These are phyloP conservation scores for Sebastes itinus DNA, from an alignment of 2,797 vertebrate species.

Conservation along the genomic window DNA sequence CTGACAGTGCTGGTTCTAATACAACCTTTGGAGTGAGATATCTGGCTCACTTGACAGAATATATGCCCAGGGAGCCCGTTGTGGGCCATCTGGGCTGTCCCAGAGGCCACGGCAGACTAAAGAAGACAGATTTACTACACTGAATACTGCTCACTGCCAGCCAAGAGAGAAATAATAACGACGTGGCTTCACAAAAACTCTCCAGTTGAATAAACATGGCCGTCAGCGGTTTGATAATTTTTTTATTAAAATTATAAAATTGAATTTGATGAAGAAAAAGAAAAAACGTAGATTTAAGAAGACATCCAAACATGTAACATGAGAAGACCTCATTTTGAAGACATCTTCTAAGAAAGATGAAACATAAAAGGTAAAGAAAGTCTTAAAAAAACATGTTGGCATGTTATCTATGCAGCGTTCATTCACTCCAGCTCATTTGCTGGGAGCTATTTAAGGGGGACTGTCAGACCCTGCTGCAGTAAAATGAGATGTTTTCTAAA, in stretches of 20 bases:
- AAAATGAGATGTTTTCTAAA: too few relatives aligned
- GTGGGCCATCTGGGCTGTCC: not conserved
- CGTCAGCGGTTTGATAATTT: too few relatives aligned
- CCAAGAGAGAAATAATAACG: not conserved
- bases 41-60: not conserved
- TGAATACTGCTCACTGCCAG: not conserved
- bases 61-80: not conserved
- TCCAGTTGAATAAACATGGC: not conserved
- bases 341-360: too few relatives aligned
- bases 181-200: not conserved
- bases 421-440: not conserved
- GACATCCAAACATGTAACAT: too few relatives aligned
- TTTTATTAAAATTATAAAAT: too few relatives aligned
- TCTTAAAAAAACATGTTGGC: too few relatives aligned
- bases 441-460: not conserved
- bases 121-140: not conserved
- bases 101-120: not conserved
- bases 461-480: too few relatives aligned
- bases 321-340: too few relatives aligned
- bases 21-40: not conserved
- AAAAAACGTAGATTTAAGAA: too few relatives aligned
- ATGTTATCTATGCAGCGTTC: not conserved
- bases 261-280: too few relatives aligned
- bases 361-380: too few relatives aligned
- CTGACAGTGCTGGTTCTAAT: not conserved